These are phyloP conservation scores for Urechis unicinctus DNA, from an alignment of 2,888 invertebrate species.

Conservation along the genomic window DNA sequence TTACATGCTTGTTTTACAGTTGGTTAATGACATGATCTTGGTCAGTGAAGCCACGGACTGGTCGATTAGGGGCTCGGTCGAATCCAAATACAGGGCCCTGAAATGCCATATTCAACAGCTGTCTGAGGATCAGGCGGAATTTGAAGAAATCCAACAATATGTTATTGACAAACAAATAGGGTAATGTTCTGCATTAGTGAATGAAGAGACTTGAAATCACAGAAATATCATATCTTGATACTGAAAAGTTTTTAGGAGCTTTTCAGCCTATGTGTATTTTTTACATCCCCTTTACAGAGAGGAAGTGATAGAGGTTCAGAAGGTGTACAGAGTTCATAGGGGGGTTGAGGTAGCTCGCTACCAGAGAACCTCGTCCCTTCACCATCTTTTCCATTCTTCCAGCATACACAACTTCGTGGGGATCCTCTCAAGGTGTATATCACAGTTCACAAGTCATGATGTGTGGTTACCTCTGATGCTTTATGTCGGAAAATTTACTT, in stretches of 20 bases:
- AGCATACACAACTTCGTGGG: conserved; percentile 43
- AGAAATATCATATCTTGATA: no score
- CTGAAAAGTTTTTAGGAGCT: no score
- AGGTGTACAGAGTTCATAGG: conserved; percentile 31
- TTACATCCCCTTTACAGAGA: background rate
- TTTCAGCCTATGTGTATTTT: no score
- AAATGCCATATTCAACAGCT: conserved; percentile 31
- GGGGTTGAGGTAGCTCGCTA: conserved; percentile 31
- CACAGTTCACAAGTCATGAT: background rate
- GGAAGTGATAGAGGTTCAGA: conserved; percentile 8
- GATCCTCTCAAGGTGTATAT: conserved; percentile 41
- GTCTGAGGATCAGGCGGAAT: background rate
- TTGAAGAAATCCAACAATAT: background rate
- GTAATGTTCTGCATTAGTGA: background rate
- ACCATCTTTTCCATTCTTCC: conserved; percentile 41
- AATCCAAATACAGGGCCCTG: conserved; percentile 40
- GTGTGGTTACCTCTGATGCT: no score
- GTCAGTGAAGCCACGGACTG: conserved; percentile 45
- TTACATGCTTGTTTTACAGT: background rate
- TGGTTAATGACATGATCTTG: conserved; percentile 33
- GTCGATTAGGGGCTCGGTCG: conserved; percentile 26
- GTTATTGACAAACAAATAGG: background rate
- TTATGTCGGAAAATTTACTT: no score
- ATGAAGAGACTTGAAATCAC: no score
- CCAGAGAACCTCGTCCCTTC: no score